Percentiles rank a stretch among this genome's conserved stretches.
Evolutionary conservation across 2,888 invertebrate species (phyloP).

Genomic region (Entomobrya proxima): DNA sequence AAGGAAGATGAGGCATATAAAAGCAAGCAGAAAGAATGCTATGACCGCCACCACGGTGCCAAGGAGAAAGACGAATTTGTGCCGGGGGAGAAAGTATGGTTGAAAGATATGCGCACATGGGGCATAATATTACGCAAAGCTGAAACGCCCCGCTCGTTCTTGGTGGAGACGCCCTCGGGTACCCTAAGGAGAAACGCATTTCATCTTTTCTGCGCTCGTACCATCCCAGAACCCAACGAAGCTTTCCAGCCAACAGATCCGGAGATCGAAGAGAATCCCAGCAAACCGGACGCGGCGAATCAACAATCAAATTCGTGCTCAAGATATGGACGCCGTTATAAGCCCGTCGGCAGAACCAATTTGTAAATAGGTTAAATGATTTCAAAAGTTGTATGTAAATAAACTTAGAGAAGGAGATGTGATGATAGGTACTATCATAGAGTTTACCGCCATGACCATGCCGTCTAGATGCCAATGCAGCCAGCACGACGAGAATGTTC

Average conservation of each 20-base stretch:
- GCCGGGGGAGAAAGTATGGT: constrained; percentile 74
- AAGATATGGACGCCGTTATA: background rate
- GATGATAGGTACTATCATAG: too few species aligned
- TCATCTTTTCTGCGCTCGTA: background rate
- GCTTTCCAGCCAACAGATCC: background rate
- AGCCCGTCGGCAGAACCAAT: too few species aligned
- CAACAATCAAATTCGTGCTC: background rate
- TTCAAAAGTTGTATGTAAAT: too few species aligned
- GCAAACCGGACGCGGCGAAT: background rate
- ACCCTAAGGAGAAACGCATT: constrained; percentile 25
- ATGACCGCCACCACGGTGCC: constrained; percentile 68
- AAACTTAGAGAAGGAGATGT: too few species aligned
- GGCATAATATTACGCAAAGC: constrained; percentile 51
- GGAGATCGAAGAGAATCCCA: background rate
- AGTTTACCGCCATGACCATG: too few species aligned
- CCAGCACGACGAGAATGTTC: too few species aligned
- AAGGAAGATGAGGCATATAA: constrained; percentile 61
- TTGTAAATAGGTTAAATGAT: too few species aligned
- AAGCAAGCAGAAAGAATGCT: constrained; percentile 66
- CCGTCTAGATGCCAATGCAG: too few species aligned
- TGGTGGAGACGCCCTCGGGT: constrained; percentile 48
- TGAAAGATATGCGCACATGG: constrained; percentile 71
- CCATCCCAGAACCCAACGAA: background rate
- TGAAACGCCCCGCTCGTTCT: constrained; percentile 42
- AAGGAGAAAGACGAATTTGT: constrained; percentile 60